phyloP scores from a whole-genome alignment of 2,797 vertebrate genomes.

The Mormyrops boulengeri region DNA sequence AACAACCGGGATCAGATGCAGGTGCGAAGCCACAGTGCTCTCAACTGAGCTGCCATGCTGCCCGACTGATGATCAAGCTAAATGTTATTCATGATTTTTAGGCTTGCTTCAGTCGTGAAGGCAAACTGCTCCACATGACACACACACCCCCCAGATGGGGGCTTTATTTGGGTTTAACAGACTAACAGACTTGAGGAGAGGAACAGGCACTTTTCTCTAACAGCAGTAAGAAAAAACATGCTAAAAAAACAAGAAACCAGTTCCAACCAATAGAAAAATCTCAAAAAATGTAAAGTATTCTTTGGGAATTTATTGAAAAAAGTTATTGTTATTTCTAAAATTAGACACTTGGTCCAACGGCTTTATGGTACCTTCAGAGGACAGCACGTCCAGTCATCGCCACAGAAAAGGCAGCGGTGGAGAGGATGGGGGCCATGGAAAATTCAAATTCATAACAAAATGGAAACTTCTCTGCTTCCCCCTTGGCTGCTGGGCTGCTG shows the following conservation, averaged over 20 bases:
- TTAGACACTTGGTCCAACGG: neutral
- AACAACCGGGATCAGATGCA: neutral
- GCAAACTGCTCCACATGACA: neutral
- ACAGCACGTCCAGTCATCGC: neutral
- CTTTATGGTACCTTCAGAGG: neutral
- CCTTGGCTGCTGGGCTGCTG: neutral
- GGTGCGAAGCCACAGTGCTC: neutral
- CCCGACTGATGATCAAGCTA: neutral
- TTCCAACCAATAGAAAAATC: neutral
- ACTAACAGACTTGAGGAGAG: neutral
- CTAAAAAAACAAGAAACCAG: neutral
- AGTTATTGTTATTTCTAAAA: neutral
- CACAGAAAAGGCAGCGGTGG: neutral
- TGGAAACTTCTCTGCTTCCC: neutral
- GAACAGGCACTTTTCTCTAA: neutral
- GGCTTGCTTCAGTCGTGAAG: neutral
- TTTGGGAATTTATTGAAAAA: neutral
- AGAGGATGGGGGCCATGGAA: neutral
- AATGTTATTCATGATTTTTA: neutral
- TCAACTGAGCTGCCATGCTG: neutral
- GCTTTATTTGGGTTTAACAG: neutral
- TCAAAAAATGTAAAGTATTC: neutral
- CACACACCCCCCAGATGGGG: neutral
- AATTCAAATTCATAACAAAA: constrained; percentile 2
- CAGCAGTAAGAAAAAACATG: neutral